Evolutionary conservation across 2,797 vertebrate genomes (phyloP).

Genomic region (Oophaga sylvatica): DNA sequence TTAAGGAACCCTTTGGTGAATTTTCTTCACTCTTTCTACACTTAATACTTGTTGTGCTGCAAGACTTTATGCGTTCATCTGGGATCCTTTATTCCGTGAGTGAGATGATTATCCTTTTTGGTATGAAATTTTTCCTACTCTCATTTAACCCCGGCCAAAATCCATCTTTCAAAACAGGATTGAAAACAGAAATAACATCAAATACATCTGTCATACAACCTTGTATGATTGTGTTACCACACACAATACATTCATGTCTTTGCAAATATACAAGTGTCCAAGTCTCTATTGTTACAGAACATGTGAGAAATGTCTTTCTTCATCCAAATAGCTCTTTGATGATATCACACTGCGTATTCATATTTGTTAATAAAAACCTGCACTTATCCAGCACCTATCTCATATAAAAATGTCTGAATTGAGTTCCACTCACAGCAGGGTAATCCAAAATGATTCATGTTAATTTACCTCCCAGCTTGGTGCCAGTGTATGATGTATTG

Average conservation of each 20-base stretch:
- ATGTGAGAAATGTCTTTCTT: neutral
- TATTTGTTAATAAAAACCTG: conserved; percentile 27
- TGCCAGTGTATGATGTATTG: conserved; percentile 47
- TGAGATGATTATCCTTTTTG: no score
- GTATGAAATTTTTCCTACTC: no score
- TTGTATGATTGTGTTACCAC: neutral
- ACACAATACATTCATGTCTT: neutral
- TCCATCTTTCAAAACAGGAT: neutral
- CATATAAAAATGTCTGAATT: conserved; percentile 36
- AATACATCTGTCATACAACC: neutral
- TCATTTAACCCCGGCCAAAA: no score
- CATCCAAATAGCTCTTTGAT: neutral
- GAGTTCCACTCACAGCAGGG: conserved; percentile 33
- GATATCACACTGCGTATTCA: conserved; percentile 28
- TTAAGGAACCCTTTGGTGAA: no score
- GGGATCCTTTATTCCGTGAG: no score
- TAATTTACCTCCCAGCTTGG: conserved; percentile 55
- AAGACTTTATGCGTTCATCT: no score
- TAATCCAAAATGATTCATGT: conserved; percentile 37
- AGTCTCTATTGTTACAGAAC: neutral
- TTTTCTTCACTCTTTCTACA: no score
- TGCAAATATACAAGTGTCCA: neutral
- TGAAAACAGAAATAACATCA: neutral
- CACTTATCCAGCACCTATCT: conserved; percentile 20
- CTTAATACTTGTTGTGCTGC: no score